Conservation (phyloP, 2,797 vertebrate genomes). For the Gobio occitaniae region DNA sequence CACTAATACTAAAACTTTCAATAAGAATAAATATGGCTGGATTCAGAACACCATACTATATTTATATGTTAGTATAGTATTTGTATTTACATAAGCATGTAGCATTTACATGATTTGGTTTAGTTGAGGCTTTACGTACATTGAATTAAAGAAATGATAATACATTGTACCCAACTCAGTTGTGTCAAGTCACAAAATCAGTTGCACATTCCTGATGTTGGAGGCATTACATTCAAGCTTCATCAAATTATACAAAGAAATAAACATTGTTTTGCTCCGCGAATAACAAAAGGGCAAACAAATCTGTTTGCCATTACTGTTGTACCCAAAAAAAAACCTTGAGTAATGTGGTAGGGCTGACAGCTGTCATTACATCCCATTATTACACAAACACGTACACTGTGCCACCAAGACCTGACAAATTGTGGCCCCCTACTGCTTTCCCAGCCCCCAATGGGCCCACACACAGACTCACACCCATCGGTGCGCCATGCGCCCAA, state of each 20-base stretch:
- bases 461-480: slow-evolving; percentile 67
- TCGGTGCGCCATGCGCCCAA: slow-evolving; percentile 25
- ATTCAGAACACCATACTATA: not conserved
- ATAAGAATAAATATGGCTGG: not conserved
- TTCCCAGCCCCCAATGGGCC: slow-evolving; percentile 57
- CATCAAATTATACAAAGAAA: slow-evolving; percentile 25
- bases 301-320: slow-evolving; percentile 39
- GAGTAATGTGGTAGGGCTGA: slow-evolving; percentile 40
- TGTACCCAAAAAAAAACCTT: not conserved
- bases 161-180: not conserved
- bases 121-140: not conserved
- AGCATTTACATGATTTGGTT: not conserved
- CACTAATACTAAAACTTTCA: not conserved
- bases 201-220: not conserved
- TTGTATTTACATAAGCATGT: not conserved
- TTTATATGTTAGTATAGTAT: not conserved
- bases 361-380: slow-evolving; percentile 72
- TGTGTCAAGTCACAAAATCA: slow-evolving; percentile 2
- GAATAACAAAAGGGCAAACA: slow-evolving; percentile 17
- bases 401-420: slow-evolving; percentile 62
- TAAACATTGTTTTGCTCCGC: slow-evolving; percentile 14
- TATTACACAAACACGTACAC: slow-evolving; percentile 66
- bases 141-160: not conserved
- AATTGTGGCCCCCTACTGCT: slow-evolving; percentile 68
- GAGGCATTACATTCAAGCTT: slow-evolving; percentile 14